Evolutionary conservation across 2,888 invertebrate species (phyloP), one percentile per base, ranked within the genome.

Genomic region (Limnephilus auricula): DNA sequence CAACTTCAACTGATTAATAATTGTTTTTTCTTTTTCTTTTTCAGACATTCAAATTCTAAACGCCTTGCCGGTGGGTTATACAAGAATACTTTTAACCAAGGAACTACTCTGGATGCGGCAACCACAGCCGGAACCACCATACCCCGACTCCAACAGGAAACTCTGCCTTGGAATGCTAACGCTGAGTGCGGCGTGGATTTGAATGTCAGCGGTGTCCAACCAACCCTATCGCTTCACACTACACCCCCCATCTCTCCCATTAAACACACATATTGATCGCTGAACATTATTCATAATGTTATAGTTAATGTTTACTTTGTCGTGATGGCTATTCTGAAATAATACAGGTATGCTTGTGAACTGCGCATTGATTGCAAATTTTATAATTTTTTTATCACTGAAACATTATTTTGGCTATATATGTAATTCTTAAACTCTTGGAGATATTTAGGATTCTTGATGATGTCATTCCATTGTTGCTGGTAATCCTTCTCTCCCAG

Each of bases 1-100:
- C n/a, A n/a, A n/a, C n/a, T n/a, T n/a, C n/a, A n/a, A n/a, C n/a
- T n/a, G n/a, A n/a, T 32, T 31, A 31, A 80, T 80, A 80, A 31
- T 3, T 9, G 32, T 80, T 30, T 65, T 50, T 82, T 37, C 37
- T 32, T 84, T 65, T 37, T 32, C 86, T 12, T 34, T 90, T 90
- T 37, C 90, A 90, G 90, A 85, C 85, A 34, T 90, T 87, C 87
- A 90, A 90, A 31, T 85, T 82, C 90, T 85, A 45, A 84, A 65
- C 65, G 84, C 79, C 90, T 79, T 30, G 37, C 37, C 37, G 30
- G 85, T 40, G 85, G 40, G 30, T 85, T 85, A n/a, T 18, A 85
- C 34, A 34, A 85, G 40, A 40, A 85, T 40, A 40, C 45, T 85
- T 45, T 85, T 85, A 85, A 37, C 45, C 32, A 85, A 40, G 40